Evolutionary conservation across 2,888 invertebrate species (phyloP).

Genomic region (Cryptocephalus primarius): DNA sequence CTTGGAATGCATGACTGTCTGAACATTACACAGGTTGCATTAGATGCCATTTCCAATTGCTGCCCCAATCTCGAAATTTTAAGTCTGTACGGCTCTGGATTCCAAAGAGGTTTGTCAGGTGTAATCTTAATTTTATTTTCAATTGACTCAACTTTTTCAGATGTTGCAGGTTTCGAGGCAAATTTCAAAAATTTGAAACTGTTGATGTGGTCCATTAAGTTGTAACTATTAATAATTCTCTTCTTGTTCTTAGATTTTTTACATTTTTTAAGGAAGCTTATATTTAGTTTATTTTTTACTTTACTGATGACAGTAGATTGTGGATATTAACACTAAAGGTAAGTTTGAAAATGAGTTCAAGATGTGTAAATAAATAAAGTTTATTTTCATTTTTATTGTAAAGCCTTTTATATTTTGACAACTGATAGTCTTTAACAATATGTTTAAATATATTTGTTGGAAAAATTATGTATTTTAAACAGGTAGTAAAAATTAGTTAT

Average conservation of each 20-base stretch:
- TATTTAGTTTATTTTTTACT: background rate
- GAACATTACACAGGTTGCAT: slow-evolving; percentile 23
- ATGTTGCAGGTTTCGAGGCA: slow-evolving; percentile 11
- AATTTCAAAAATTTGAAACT: slow-evolving; percentile 8
- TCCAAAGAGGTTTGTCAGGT: background rate
- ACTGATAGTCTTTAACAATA: too few species aligned
- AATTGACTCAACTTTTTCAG: slow-evolving; percentile 13
- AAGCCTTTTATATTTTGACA: too few species aligned
- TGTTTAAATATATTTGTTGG: too few species aligned
- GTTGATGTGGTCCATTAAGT: slow-evolving; percentile 4
- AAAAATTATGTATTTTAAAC: too few species aligned
- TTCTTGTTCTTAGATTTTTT: too few species aligned
- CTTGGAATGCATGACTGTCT: slow-evolving; percentile 27
- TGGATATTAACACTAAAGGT: too few species aligned
- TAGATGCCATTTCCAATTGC: slow-evolving; percentile 22
- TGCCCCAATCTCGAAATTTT: slow-evolving; percentile 29
- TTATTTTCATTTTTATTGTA: too few species aligned
- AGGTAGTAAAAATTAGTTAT: too few species aligned
- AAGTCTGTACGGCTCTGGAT: slow-evolving; percentile 20
- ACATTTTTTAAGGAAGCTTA: background rate
- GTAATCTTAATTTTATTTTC: slow-evolving; percentile 1
- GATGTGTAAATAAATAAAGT: too few species aligned
- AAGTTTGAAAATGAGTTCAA: too few species aligned
- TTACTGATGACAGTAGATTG: too few species aligned
- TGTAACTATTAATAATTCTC: background rate